Base-by-base conservation (phyloP, 2,113 vertebrate genomes). In the Dipodomys ordii region DNA sequence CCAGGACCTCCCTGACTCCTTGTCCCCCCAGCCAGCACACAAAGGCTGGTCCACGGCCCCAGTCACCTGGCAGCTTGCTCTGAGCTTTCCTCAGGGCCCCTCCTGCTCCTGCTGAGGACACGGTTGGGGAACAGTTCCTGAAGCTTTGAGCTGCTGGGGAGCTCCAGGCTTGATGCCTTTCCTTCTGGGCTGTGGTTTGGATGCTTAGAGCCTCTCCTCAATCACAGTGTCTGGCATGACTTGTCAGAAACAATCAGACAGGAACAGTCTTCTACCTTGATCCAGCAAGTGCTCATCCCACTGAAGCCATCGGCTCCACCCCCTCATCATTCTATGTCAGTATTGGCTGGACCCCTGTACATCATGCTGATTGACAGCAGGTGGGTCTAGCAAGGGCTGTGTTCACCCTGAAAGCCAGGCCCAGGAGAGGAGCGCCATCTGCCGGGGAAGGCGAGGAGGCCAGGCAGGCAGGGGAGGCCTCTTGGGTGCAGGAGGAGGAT, bases 1-100 rank as follows among this genome's bases (percentile, higher is more conserved):
- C 53, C 53, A 57, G 53, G 53, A 4, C 15, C 53, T 18, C 20
- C 18, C 0, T 0, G 1, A 3, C 12, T 60, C 44, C 12, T 7
- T 4, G 8, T 16, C 68, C 25, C 35, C 46, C 91, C 39, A 30
- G 13, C 74, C 18, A 20, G 72, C 16, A 22, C 44, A 73, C 79
- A 46, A 15, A 49, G 57, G 5, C 74, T 23, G 49, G 10, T 9
- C 0, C 3, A 3, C 68, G 46, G 77, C 11, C 30, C 46, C 46
- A 3, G 1, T n/a, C 68, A 28, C 18, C 6, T 8, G 2, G 23
- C 19, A 49, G 23, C 53, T 57, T 57, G 46, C 27, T 19, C 49
- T 32, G 28, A n/a, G 18, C 44, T 69, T 72, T 20, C 68, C 19
- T 30, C 22, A 28, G 46, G 49, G 46, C 8, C 23, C 25, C 60